Evolutionary conservation across 2,888 invertebrate species (phyloP).

Genomic region (Apamea sordens): DNA sequence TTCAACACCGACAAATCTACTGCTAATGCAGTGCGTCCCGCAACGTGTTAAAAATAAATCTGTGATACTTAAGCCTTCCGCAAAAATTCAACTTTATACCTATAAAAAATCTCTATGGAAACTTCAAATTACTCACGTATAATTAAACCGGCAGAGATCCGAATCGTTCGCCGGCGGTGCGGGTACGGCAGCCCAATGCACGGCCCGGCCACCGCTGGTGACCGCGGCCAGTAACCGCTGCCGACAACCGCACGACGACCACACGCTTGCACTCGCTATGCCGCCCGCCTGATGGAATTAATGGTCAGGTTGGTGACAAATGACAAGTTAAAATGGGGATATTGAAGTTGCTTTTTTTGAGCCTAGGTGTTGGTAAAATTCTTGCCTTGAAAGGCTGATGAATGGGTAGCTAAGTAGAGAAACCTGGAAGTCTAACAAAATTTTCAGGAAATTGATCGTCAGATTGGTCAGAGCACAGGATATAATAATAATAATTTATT

Average conservation of each 20-base stretch:
- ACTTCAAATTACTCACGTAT: conserved; percentile 78
- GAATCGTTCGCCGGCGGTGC: conserved; percentile 87
- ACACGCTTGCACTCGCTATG: conserved; percentile 91
- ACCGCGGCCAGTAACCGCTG: conserved; percentile 91
- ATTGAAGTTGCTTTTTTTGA: background rate
- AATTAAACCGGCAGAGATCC: conserved; percentile 86
- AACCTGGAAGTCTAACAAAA: no score
- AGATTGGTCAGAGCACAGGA: background rate
- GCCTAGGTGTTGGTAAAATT: background rate
- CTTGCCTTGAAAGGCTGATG: background rate
- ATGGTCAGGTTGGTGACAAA: conserved; percentile 32
- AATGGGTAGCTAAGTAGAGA: no score
- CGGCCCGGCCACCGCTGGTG: conserved; percentile 92
- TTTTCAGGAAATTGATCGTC: background rate
- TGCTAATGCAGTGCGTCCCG: no score
- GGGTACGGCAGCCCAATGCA: conserved; percentile 91
- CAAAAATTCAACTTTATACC: no score
- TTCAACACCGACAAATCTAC: no score
- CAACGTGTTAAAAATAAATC: background rate
- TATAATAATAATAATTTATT: no score
- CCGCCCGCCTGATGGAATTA: conserved; percentile 89
- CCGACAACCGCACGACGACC: conserved; percentile 92
- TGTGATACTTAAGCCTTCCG: no score
- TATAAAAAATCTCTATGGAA: background rate
- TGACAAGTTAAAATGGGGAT: conserved; percentile 7